Evolutionary conservation across 2,797 vertebrate species (phyloP).

Genomic region (Cyprinodon diabolis): DNA sequence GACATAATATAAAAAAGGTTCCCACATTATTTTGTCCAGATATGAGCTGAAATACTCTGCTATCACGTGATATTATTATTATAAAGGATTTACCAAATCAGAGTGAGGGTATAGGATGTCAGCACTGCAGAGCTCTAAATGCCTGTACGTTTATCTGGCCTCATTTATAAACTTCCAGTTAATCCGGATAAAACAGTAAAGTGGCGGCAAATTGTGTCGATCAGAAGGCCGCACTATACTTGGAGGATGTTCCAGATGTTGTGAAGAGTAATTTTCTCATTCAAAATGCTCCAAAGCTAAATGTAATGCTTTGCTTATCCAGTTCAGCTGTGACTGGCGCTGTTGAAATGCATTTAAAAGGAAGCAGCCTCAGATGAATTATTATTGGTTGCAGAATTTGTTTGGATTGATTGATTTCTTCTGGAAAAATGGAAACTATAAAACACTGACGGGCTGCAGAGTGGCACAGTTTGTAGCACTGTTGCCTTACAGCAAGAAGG

Average conservation of each 20-base stretch:
- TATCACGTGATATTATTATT: neutral
- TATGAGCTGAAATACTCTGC: conserved; percentile 5
- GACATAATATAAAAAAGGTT: conserved; percentile 1
- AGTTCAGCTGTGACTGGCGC: neutral
- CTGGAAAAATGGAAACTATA: conserved; percentile 32
- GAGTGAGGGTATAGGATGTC: conserved; percentile 21
- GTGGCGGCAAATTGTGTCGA: conserved; percentile 38
- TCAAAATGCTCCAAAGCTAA: conserved; percentile 39
- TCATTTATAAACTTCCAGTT: conserved; percentile 40
- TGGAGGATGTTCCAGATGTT: conserved; percentile 53
- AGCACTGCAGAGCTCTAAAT: conserved; percentile 35
- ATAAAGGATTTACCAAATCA: conserved; percentile 29
- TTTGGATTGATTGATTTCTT: conserved; percentile 44
- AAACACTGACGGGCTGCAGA: conserved; percentile 13
- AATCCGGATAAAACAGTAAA: conserved; percentile 57
- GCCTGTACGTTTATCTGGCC: conserved; percentile 43
- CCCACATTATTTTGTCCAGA: neutral
- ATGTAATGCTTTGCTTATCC: conserved; percentile 15
- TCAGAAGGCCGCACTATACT: conserved; percentile 40
- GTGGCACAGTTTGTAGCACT: no score
- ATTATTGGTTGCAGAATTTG: conserved; percentile 39
- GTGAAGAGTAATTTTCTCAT: conserved; percentile 42
- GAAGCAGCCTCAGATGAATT: conserved; percentile 3
- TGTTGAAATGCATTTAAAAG: neutral
- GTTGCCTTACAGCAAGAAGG: no score